Percentiles rank a stretch among this genome's conserved stretches.
phyloP scores from a whole-genome alignment of 2,888 invertebrate species.

The Halictus quadricinctus region DNA sequence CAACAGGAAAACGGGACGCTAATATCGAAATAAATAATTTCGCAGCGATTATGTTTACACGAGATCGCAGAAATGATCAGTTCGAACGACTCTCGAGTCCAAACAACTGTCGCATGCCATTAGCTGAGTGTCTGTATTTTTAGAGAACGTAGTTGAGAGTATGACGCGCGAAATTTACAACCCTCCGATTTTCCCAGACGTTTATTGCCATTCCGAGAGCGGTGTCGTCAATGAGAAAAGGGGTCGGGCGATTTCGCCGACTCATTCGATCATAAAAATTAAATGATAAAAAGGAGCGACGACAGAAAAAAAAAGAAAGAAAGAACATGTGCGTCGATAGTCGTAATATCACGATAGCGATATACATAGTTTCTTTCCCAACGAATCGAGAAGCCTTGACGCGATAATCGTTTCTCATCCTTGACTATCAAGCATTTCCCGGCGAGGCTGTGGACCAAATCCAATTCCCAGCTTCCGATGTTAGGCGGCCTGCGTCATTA shows the following conservation, averaged over 20 bases:
- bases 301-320: neutral
- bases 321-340: neutral
- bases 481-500: conserved; percentile 37
- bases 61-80: neutral
- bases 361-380: neutral
- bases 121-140: neutral
- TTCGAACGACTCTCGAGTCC: neutral
- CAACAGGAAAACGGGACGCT: neutral
- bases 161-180: conserved; percentile 4
- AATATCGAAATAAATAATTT: neutral
- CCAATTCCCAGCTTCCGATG: conserved; percentile 15
- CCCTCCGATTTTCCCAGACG: neutral
- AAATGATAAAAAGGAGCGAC: neutral
- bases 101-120: neutral
- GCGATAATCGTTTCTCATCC: neutral
- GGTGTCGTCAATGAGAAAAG: neutral
- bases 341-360: neutral
- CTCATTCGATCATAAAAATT: conserved; percentile 10
- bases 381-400: neutral
- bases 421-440: neutral
- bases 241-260: neutral
- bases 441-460: conserved; percentile 22
- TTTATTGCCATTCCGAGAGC: neutral
- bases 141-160: neutral
- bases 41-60: neutral